phyloP scores from a whole-genome alignment of 2,797 vertebrate species.

The Crocodylus rhombifer region DNA sequence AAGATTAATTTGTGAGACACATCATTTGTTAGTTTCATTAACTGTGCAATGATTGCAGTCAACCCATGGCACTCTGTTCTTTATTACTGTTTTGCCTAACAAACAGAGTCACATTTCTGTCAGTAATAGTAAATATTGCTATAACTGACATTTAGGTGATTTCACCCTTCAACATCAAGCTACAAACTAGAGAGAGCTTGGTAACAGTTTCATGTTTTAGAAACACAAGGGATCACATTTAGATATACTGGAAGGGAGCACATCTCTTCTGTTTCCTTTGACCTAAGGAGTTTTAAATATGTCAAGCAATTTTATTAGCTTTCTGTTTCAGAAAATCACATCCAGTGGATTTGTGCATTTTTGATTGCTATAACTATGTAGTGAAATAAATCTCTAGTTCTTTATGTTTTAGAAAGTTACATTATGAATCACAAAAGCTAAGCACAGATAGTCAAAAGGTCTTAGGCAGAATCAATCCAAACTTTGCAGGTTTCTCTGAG shows the following conservation, averaged over 20 bases:
- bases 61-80: not conserved
- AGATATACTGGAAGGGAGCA: not conserved
- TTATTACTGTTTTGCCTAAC: not conserved
- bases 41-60: not conserved
- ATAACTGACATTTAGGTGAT: not conserved
- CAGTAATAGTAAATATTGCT: not conserved
- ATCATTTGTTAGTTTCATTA: not conserved
- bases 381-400: not conserved
- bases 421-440: not conserved
- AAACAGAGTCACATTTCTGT: not conserved
- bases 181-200: not conserved
- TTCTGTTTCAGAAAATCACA: not conserved
- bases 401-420: not conserved
- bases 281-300: not conserved
- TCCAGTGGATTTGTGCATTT: not conserved
- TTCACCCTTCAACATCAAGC: not conserved
- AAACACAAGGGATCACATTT: not conserved
- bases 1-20: no score
- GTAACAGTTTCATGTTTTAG: not conserved
- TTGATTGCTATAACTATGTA: not conserved
- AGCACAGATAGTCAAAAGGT: no score
- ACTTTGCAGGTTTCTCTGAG: no score
- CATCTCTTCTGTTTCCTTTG: not conserved
- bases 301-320: not conserved
- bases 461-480: no score